Evolutionary conservation across 2,113 vertebrate genomes (phyloP).

Genomic region (Sinocyclocheilus grahami): DNA sequence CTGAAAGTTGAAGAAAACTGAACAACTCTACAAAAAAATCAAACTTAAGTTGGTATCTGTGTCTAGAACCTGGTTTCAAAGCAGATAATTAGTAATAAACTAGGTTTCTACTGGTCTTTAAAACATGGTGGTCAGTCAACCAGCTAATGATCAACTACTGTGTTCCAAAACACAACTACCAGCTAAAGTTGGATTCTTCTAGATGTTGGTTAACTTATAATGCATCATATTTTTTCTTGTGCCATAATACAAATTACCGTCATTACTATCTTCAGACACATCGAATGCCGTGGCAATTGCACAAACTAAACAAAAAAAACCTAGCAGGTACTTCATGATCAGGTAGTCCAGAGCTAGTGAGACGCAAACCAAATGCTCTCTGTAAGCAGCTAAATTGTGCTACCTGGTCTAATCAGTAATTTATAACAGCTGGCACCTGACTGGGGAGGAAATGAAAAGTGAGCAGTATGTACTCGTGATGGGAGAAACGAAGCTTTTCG

Average conservation of each 20-base stretch:
- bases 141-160: neutral
- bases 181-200: neutral
- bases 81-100: neutral
- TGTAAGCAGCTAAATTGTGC: neutral
- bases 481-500: too few species aligned
- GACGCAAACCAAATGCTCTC: neutral
- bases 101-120: too few species aligned
- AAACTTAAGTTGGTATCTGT: too few species aligned
- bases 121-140: neutral
- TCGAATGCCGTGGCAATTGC: slow-evolving; percentile 34
- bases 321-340: slow-evolving; percentile 52
- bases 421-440: neutral
- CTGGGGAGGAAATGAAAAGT: neutral
- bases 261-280: neutral
- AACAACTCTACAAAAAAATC: neutral
- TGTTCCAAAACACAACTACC: neutral
- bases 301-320: slow-evolving; percentile 51
- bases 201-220: neutral
- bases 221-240: neutral
- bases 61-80: neutral
- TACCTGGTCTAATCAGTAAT: slow-evolving; percentile 5
- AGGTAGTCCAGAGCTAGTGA: neutral
- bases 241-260: neutral
- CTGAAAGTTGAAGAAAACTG: neutral
- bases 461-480: neutral